Base-by-base conservation (phyloP, 2,888 invertebrate species). In the Hyles lineata region DNA sequence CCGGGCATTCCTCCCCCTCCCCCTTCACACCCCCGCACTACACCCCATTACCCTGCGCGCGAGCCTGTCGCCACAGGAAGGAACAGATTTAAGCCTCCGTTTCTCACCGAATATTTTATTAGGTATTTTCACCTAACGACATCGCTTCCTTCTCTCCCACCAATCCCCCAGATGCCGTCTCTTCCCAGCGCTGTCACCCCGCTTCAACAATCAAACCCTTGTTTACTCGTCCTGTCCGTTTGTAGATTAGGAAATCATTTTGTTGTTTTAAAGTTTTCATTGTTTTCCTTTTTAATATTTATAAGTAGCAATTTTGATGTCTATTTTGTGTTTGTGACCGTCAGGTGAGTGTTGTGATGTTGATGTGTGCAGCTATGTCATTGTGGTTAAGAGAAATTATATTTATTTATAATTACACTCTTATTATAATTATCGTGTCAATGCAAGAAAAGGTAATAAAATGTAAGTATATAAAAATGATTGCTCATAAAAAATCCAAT, bases 21-120 rank as follows among this genome's bases (percentile, higher is more conserved):
- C 21, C 23, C 23, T n/a, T 6, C 23, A 17, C 50, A 5, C 43
- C 6, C 15, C 50, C 11, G 23, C 50, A n/a, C 21, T 15, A 15
- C 7, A 11, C 67, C 50, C 11, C 50, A 25, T 25, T 23, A 23
- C 0, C 5, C 2, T 17, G 43, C 50, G 17, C 67, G 21, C 67
- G 43, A 43, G 23, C 23, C 43, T 67, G 50, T 67, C 67, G 43
- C 50, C 67, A 23, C 67, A 67, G 50, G 50, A 67, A 67, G 67
- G 50, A 50, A 67, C 50, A 50, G 67, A 50, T 67, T 67, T 67
- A 67, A 43, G 67, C 67, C 67, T 67, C 67, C 67, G 19, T 50
- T 67, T 23, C 23, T 67, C 67, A 50, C 50, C 63, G 67, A 67
- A 67, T 67, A 67, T 67, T 67, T 50, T 67, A 67, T 67, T 50